Evolutionary conservation across 2,888 invertebrate species (phyloP).

Genomic region (Mythimna vitellina): DNA sequence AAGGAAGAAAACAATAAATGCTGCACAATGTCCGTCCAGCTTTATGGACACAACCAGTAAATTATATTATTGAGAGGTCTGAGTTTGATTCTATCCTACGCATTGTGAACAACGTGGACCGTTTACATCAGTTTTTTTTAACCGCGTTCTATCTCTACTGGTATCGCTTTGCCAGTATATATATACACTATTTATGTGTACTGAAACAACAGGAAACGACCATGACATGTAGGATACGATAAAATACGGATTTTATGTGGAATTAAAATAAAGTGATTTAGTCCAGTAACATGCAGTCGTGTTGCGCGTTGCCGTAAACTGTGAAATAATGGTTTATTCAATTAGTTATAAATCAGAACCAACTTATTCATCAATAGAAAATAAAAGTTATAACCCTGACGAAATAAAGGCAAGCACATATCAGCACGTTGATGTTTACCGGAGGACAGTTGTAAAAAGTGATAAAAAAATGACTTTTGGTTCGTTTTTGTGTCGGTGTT

Average conservation of each 20-base stretch:
- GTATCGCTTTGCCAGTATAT: conserved; percentile 71
- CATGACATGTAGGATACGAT: conserved; percentile 82
- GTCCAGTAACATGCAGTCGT: conserved; percentile 73
- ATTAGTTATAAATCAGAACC: conserved; percentile 71
- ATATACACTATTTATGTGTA: conserved; percentile 55
- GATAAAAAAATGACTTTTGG: conserved; percentile 70
- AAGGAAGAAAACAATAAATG: conserved; percentile 37
- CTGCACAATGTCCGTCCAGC: conserved; percentile 30
- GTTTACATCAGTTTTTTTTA: conserved; percentile 54
- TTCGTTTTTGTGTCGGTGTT: conserved; percentile 72
- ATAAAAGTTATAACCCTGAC: conserved; percentile 63
- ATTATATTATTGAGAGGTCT: conserved; percentile 54
- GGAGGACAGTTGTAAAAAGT: conserved; percentile 63
- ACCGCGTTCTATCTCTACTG: conserved; percentile 68
- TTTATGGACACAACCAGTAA: conserved; percentile 52
- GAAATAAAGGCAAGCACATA: conserved; percentile 68
- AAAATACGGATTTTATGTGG: conserved; percentile 81
- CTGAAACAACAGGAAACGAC: conserved; percentile 84
- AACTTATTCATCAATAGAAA: conserved; percentile 78
- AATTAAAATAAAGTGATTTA: conserved; percentile 75
- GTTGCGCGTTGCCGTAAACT: conserved; percentile 62
- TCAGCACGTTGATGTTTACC: conserved; percentile 80
- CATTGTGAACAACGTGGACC: conserved; percentile 37
- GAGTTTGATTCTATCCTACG: conserved; percentile 48
- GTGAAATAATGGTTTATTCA: conserved; percentile 74